A percentile compares a stretch with the other conserved stretches of the same genome.
These are phyloP conservation scores for Protobothrops flavoviridis DNA, from an alignment of 2,113 vertebrate genomes.

Conservation along the genomic window DNA sequence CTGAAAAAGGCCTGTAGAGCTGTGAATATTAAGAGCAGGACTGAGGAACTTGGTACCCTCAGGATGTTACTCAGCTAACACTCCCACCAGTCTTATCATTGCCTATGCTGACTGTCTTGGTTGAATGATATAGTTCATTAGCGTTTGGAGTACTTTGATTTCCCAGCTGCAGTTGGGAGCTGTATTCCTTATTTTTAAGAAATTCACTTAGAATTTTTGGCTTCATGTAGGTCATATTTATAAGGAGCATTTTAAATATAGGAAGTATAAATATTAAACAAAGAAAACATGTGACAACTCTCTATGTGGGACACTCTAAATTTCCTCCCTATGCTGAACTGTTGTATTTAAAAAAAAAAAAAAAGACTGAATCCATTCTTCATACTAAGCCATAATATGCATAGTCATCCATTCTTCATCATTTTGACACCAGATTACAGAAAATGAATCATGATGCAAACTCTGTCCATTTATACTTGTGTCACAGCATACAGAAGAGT, in stretches of 20 bases:
- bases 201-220: background rate
- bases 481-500: background rate
- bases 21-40: background rate
- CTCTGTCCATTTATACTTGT: background rate
- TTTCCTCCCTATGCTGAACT: background rate
- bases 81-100: background rate
- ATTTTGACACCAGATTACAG: background rate
- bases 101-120: background rate
- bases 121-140: background rate
- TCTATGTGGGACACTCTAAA: background rate
- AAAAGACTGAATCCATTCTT: background rate
- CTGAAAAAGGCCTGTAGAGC: background rate
- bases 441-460: background rate
- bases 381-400: background rate
- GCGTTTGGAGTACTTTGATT: background rate
- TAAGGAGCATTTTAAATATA: background rate
- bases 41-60: background rate
- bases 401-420: background rate
- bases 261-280: no score
- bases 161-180: background rate
- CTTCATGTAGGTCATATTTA: background rate
- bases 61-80: background rate
- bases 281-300: background rate
- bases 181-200: background rate
- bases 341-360: no score